These are phyloP conservation scores for Drosophila rufa DNA, from an alignment of 1,140 invertebrate species.

Conservation along the genomic window DNA sequence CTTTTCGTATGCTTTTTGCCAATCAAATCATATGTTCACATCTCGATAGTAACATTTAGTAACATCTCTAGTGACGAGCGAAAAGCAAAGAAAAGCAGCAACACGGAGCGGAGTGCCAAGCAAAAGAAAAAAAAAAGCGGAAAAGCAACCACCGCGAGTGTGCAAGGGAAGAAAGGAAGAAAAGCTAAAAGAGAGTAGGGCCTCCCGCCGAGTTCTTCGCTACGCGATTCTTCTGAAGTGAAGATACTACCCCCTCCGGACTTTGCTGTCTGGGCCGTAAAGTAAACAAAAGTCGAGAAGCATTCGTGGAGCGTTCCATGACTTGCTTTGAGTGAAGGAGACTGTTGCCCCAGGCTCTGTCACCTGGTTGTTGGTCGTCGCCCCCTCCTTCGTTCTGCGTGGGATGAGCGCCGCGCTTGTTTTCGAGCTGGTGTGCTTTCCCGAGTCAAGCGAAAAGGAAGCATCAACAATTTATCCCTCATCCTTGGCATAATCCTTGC, in stretches of 20 bases:
- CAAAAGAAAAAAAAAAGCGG: constrained; percentile 21
- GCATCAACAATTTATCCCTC: constrained; percentile 11
- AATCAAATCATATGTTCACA: constrained; percentile 1
- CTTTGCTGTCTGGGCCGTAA: constrained; percentile 5
- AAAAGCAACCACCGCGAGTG: constrained; percentile 32
- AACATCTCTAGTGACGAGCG: background rate
- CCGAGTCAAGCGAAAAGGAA: constrained; percentile 2
- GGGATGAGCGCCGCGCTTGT: constrained; percentile 32
- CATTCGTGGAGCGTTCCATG: constrained; percentile 5
- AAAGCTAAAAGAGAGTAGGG: constrained; percentile 12
- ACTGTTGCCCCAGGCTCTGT: constrained; percentile 46
- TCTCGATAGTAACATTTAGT: constrained; percentile 1
- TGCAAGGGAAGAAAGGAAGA: constrained; percentile 2
- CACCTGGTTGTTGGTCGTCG: constrained; percentile 26
- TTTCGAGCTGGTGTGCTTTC: constrained; percentile 12
- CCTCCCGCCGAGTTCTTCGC: constrained; percentile 8
- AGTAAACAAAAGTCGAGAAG: constrained; percentile 4
- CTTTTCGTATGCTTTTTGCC: background rate
- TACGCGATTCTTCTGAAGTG: constrained; percentile 5
- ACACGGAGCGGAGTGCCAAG: constrained; percentile 33
- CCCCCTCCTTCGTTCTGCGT: constrained; percentile 7
- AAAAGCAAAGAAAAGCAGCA: constrained; percentile 14
- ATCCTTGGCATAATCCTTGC: constrained; percentile 26
- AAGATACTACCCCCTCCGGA: background rate
- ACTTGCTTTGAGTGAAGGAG: constrained; percentile 14